Evolutionary conservation across 1,140 invertebrate genomes (phyloP), one percentile per base, ranked within the genome.

Genomic region (Bombus pascuorum): DNA sequence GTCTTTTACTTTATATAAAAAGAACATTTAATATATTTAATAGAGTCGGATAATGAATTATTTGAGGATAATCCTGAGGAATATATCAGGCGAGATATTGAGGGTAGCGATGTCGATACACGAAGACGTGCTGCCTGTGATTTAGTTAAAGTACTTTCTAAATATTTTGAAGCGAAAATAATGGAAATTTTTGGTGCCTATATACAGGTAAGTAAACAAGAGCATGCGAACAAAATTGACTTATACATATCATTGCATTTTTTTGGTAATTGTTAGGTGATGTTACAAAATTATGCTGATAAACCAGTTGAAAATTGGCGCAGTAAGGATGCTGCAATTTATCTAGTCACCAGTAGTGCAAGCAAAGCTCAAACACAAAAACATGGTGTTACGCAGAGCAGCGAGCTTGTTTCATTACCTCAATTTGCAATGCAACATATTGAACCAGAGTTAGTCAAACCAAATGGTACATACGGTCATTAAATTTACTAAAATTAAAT

Each of bases 1-100:
- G 28, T 13, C 37, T 53, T 68, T 73, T 59, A 1, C 44, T 32
- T 65, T 66, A 37, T 47, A 47, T 70, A 32, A 32, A 66, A 68
- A 71, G 39, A 39, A 47, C 25, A 76, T 86, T 85, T 66, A 53
- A 53, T 53, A 79, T 89, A 85, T 75, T 85, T 90, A 95, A 18
- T 91, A 98, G 98, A 97, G 79, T 98, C 98, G 1, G 99, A 99
- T 95, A 97, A 98, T 95, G 99, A 99, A 95, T 93, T 99, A 59
- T 99, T 99, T 95, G 98, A 99, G 95, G 98, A 99, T 93, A 99
- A 99, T 95, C 98, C 99, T 0, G 99, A 99, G 94, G 99, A 99
- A 95, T 99, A 99, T 92, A 99, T 99, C 84, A 95, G 99, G 65
- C 96, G 98, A 73, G 99, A 99, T 95, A 98, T 99, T 87, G 99